Base-by-base conservation (phyloP, 2,888 invertebrate species). In the Pristionchus maxplancki region DNA sequence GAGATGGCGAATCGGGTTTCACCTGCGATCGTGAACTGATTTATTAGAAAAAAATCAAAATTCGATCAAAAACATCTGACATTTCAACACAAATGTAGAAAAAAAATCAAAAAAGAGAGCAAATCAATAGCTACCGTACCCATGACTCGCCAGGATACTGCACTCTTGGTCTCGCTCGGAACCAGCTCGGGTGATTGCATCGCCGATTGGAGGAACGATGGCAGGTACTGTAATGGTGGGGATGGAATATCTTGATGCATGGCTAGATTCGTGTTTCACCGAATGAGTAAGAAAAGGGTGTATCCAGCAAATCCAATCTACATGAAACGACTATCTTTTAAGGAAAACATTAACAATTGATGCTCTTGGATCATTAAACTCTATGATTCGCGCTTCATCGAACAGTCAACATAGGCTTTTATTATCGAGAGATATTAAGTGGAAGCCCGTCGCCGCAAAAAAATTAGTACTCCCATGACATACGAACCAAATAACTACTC, bases 171-270 rank as follows among this genome's bases (percentile, higher is more conserved):
- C 71, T 67, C 86, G 8, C 31, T 20, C n/a, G 86, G 71, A 48
- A n/a, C 40, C 31, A 87, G 34, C 28, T 87, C 88, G 28, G 78
- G 78, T 11, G 88, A 62, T n/a, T 53, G 78, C 88, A 88, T 81
- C 44, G 78, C 81, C 3, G 78, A 48, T 44, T 88, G 88, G 28
- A 88, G 34, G 88, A 88, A 88, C 1, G 88, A 62, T 0, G 88
- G 88, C 17, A 88, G 81, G 62, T 78, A 88, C 88, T 88, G 88
- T 17, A 88, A 78, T 40, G 31, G n/a, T n/a, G 17, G 31, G 5
- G n/a, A 34, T 9, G 28, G 28, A 28, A n/a, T 11, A 2, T 40
- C 34, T 31, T n/a, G 4, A 28, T 6, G 28, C 24, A 24, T n/a
- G 2, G 24, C n/a, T 17, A 24, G 9, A n/a, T 6, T 24, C n/a